These are phyloP conservation scores for Athalia circularis DNA, from an alignment of 2,888 invertebrate genomes.

Conservation along the genomic window DNA sequence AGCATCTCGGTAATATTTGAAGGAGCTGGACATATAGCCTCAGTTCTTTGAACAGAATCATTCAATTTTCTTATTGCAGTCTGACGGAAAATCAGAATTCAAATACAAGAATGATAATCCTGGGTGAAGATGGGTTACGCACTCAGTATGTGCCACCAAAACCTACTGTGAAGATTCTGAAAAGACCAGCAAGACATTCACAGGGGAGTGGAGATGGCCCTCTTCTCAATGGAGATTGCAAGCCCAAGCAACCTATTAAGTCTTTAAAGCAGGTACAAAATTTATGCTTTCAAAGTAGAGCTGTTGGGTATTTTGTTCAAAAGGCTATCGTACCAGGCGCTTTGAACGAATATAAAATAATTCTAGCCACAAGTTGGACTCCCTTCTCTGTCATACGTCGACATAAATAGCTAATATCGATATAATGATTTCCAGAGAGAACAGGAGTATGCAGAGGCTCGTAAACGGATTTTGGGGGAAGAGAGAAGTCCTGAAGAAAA, in stretches of 20 bases:
- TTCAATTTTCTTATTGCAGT: constrained; percentile 40
- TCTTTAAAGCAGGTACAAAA: constrained; percentile 81
- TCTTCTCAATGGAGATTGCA: constrained; percentile 81
- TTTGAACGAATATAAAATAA: neutral
- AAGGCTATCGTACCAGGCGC: neutral
- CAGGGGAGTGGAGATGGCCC: constrained; percentile 76
- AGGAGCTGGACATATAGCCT: neutral
- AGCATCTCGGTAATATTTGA: constrained; percentile 62
- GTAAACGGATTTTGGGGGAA: constrained; percentile 92
- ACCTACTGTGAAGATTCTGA: constrained; percentile 90
- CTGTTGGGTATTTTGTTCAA: neutral
- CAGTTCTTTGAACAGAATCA: constrained; percentile 4
- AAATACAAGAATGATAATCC: constrained; percentile 80
- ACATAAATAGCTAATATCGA: neutral
- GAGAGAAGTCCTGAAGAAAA: constrained; percentile 86
- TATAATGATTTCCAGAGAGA: constrained; percentile 80
- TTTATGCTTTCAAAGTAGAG: neutral
- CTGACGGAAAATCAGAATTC: constrained; percentile 56
- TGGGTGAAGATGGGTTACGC: constrained; percentile 87
- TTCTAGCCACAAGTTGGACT: neutral
- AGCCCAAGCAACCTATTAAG: constrained; percentile 85
- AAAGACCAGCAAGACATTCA: constrained; percentile 79
- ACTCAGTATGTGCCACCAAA: constrained; percentile 87
- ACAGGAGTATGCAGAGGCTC: constrained; percentile 94
- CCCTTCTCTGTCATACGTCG: neutral